These are phyloP conservation scores for Gambusia holbrooki DNA, from an alignment of 2,113 vertebrate species.

Conservation along the genomic window DNA sequence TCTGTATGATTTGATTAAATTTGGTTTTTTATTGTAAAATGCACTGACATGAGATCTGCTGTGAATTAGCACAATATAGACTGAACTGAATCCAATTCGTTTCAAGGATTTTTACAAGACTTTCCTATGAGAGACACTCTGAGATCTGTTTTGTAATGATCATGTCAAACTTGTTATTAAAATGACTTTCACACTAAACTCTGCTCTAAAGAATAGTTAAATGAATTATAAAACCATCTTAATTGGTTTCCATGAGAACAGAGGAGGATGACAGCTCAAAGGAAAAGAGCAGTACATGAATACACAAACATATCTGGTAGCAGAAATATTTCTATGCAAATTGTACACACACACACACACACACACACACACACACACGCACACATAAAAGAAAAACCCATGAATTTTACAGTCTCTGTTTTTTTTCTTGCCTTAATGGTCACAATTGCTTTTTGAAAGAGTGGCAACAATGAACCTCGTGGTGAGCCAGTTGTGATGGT, in stretches of 20 bases:
- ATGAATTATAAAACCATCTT: slow-evolving; percentile 50
- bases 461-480: slow-evolving; percentile 59
- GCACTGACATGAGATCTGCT: too few species aligned
- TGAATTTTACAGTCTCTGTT: slow-evolving; percentile 29
- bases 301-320: slow-evolving; percentile 25
- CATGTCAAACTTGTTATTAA: slow-evolving; percentile 22
- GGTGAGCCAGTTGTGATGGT: slow-evolving; percentile 75
- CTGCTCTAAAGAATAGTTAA: slow-evolving; percentile 39
- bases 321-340: slow-evolving; percentile 19
- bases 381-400: slow-evolving; percentile 37
- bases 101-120: too few species aligned
- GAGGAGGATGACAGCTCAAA: slow-evolving; percentile 7
- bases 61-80: too few species aligned
- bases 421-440: slow-evolving; percentile 69
- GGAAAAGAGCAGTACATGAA: slow-evolving; percentile 29
- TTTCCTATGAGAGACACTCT: neutral
- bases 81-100: too few species aligned
- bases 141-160: slow-evolving; percentile 2
- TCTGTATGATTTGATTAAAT: too few species aligned
- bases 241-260: slow-evolving; percentile 45
- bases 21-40: too few species aligned
- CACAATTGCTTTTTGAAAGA: slow-evolving; percentile 78
- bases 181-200: slow-evolving; percentile 23
- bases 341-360: slow-evolving; percentile 35
- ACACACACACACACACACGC: neutral